These are phyloP conservation scores for Mormyrus proboscirostris DNA, from an alignment of 2,797 vertebrate genomes.

Conservation along the genomic window DNA sequence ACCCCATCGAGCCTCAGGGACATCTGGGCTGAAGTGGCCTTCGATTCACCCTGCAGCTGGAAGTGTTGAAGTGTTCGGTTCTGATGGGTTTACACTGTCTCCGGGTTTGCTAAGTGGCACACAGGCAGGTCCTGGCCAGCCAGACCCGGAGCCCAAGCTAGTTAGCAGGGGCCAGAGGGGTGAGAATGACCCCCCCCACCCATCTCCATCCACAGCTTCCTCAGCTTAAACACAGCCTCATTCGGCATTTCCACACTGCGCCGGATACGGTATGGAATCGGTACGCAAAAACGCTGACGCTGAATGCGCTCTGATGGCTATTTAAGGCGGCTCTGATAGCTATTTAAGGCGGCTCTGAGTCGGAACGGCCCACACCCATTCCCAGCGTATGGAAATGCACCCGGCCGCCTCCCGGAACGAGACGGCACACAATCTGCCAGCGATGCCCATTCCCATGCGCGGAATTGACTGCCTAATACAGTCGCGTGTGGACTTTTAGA, in stretches of 20 bases:
- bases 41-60: neutral
- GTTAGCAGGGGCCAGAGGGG: neutral
- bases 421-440: conserved; percentile 1
- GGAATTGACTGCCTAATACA: neutral
- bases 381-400: neutral
- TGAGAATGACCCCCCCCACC: neutral
- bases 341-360: neutral
- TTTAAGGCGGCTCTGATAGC: neutral
- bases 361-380: neutral
- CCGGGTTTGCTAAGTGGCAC: neutral
- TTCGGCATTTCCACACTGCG: neutral
- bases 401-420: neutral
- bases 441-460: neutral
- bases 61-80: neutral
- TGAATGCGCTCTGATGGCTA: neutral
- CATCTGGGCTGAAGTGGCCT: neutral
- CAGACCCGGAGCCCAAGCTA: neutral
- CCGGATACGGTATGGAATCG: neutral
- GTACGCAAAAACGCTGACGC: neutral
- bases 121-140: neutral
- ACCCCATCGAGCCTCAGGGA: neutral
- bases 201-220: neutral
- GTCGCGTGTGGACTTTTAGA: neutral
- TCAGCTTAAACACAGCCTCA: neutral
- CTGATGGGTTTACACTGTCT: neutral